Conservation (phyloP, 2,888 invertebrate species). For the Drosophila multiciliata region DNA sequence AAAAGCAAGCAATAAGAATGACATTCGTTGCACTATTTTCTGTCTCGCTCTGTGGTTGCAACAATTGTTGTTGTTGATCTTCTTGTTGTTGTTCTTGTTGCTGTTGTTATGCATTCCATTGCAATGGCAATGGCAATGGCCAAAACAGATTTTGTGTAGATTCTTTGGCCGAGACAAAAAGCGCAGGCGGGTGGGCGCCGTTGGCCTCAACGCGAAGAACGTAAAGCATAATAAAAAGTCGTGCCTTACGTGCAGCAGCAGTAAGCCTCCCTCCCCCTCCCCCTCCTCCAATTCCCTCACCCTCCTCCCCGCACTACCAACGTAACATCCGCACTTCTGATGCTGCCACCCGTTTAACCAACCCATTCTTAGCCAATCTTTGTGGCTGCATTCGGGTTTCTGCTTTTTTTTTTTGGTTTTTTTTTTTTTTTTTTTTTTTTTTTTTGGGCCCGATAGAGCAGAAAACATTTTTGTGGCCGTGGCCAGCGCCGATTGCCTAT, state of each 20-base stretch:
- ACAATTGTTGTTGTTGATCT: conserved; percentile 12
- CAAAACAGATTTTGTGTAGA: conserved; percentile 67
- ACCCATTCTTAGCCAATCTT: conserved; percentile 48
- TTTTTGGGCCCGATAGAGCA: conserved; percentile 56
- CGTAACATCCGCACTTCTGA: not conserved
- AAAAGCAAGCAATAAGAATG: conserved; percentile 68
- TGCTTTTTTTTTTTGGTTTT: conserved; percentile 11
- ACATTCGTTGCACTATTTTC: conserved; percentile 75
- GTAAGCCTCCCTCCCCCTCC: conserved; percentile 4
- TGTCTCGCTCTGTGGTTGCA: conserved; percentile 19
- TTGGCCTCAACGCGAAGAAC: conserved; percentile 71
- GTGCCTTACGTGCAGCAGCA: conserved; percentile 77
- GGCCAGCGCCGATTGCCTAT: conserved; percentile 72
- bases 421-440: conserved; percentile 32
- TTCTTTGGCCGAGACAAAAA: conserved; percentile 66
- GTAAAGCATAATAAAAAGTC: conserved; percentile 79
- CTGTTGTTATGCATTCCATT: conserved; percentile 72
- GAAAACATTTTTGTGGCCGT: conserved; percentile 69
- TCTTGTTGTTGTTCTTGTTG: conserved; percentile 28
- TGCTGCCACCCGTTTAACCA: conserved; percentile 35
- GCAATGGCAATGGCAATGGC: conserved; percentile 68
- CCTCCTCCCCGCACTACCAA: not conserved
- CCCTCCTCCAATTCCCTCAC: not conserved
- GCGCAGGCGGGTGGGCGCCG: conserved; percentile 79
- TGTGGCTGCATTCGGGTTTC: conserved; percentile 19